Evolutionary conservation across 2,888 invertebrate genomes (phyloP).

Genomic region (Clunio marinus): DNA sequence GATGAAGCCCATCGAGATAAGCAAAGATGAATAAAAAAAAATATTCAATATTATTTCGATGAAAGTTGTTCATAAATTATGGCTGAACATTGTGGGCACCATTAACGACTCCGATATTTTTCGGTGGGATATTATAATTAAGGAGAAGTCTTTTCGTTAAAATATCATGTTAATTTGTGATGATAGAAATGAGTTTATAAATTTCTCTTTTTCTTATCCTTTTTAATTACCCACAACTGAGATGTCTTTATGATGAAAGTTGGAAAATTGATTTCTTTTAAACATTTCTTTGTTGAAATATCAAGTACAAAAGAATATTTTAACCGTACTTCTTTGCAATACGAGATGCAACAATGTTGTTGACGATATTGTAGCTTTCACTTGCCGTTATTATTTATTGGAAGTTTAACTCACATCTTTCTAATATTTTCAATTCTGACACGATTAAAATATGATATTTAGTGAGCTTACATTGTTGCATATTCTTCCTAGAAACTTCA

Average conservation of each 20-base stretch:
- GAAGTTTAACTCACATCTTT: no score
- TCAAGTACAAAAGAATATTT: no score
- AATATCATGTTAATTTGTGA: conserved; percentile 31
- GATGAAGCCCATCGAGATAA: background rate
- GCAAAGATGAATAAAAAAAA: conserved; percentile 16
- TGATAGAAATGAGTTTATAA: conserved; percentile 9
- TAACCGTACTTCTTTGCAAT: no score
- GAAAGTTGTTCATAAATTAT: conserved; percentile 30
- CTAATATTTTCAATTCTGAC: no score
- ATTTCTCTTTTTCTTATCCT: background rate
- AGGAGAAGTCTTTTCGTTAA: background rate
- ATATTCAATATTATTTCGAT: conserved; percentile 30
- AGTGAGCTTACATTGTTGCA: no score
- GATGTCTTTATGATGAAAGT: background rate
- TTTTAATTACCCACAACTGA: background rate
- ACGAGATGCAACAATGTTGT: no score
- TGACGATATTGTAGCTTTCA: no score
- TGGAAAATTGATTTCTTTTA: no score
- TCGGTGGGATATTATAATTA: background rate
- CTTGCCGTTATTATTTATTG: no score
- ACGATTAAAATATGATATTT: no score
- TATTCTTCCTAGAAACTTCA: no score
- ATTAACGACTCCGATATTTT: background rate
- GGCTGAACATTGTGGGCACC: background rate
- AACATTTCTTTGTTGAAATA: no score